phyloP scores from a whole-genome alignment of 2,797 vertebrate genomes.

The Nothura maculosa region DNA sequence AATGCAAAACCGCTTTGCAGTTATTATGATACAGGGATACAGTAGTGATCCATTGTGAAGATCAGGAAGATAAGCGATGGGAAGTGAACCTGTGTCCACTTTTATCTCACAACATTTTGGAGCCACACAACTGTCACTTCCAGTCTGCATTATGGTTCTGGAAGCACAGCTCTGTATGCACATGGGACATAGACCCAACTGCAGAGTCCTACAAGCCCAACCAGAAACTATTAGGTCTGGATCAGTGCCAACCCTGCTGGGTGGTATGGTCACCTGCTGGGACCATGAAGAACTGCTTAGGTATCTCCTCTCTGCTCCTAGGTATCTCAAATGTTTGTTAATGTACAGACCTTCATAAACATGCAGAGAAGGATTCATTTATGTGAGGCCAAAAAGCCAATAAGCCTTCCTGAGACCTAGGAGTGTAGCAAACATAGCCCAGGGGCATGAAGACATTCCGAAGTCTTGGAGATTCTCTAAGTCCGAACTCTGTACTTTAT shows the following conservation, averaged over 20 bases:
- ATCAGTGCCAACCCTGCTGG: not conserved
- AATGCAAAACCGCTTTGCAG: not conserved
- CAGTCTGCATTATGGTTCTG: not conserved
- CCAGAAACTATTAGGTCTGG: not conserved
- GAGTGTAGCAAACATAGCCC: accelerated
- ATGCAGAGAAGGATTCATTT: not conserved
- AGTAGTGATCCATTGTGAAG: accelerated
- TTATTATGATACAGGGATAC: not conserved
- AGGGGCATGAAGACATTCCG: not conserved
- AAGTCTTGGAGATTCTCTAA: not conserved
- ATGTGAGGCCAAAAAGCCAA: not conserved
- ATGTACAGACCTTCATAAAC: not conserved
- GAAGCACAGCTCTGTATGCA: not conserved
- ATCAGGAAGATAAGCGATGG: not conserved
- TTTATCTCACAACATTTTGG: not conserved
- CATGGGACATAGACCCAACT: not conserved
- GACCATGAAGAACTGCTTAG: not conserved
- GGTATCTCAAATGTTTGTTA: not conserved
- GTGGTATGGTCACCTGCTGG: too few species aligned
- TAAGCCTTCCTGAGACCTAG: not conserved
- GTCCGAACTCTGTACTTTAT: accelerated
- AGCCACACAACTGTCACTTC: not conserved
- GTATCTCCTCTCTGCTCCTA: not conserved
- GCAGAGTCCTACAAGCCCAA: not conserved
- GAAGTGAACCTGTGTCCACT: not conserved